Base-by-base conservation (phyloP, 2,888 invertebrate genomes). In the Odiellus spinosus region DNA sequence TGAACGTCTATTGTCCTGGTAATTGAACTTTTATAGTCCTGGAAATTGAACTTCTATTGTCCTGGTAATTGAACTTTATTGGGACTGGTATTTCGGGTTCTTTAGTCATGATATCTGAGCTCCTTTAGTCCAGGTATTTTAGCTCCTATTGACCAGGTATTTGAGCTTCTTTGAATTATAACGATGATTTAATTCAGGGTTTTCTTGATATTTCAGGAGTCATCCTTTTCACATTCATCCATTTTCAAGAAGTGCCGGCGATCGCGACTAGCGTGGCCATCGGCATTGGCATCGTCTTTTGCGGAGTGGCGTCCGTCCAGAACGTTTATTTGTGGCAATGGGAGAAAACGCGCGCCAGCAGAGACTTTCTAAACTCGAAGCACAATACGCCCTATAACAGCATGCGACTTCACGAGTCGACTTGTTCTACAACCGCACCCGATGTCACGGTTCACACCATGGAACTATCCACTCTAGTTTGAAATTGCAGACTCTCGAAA, bases 281-380 rank as follows among this genome's bases (percentile, higher is more conserved):
- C 53, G 86, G 87, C n/a, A 73, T 86, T 15, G 88, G 88, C 2
- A 84, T 90, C 51, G 75, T 90, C 38, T 88, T 90, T 69, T 87
- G 88, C 64, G 84, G 88, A 56, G 82, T 84, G 60, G 86, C 88
- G 18, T 84, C 90, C 78, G 84, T 90, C 15, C 90, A 91, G 70
- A 90, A 88, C 67, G 85, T 86, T 12, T 88, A 87, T 67, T 80
- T 88, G 42, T 91, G 90, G 90, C 86, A 88, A 19, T 51, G 59
- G 47, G 65, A 65, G 52, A 63, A 63, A 45, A 57, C 56, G 14
- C 57, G 61, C 47, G 64, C 64, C 3, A 56, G 60, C 33, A 55
- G 59, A 20, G 60, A 63, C 38, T 35, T 51, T 8, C 42, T 48
- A 14, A 46, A 53, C 39, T 50, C 47, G 33, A 46, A 52, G 20